phyloP scores from a whole-genome alignment of 2,797 vertebrate species.

The Lepidocolaptes lacrymiger region DNA sequence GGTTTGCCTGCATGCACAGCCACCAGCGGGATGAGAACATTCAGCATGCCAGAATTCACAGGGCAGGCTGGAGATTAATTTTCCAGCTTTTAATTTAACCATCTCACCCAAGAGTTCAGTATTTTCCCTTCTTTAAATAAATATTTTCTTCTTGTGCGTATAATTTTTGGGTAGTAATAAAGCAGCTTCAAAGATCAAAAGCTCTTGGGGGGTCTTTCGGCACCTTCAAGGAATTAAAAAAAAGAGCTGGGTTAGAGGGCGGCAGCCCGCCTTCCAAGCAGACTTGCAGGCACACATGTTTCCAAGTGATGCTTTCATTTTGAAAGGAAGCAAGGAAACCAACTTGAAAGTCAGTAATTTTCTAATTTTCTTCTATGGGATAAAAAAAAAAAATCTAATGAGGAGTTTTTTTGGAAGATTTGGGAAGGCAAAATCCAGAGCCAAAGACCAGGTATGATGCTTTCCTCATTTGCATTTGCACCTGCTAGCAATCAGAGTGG shows the following conservation, averaged over 20 bases:
- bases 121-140: conserved; percentile 28
- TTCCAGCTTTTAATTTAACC: conserved; percentile 12
- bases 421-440: neutral
- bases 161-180: conserved; percentile 41
- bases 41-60: neutral
- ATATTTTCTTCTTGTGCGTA: conserved; percentile 23
- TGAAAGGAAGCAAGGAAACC: neutral
- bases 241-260: neutral
- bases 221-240: conserved; percentile 38
- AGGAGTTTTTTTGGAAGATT: neutral
- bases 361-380: neutral
- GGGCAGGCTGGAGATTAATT: neutral
- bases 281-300: conserved; percentile 5
- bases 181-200: conserved; percentile 59
- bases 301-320: neutral
- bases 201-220: conserved; percentile 50
- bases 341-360: conserved; percentile 14
- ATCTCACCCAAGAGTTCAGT: neutral
- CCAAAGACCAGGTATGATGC: neutral
- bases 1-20: neutral
- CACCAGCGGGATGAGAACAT: neutral
- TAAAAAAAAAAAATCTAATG: neutral
- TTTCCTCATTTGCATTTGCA: conserved; percentile 35
- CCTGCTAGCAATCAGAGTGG: conserved; percentile 35
- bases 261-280: neutral